Evolutionary conservation across 2,888 invertebrate species (phyloP), one percentile per base, ranked within the genome.

Genomic region (Aphidius colemani): DNA sequence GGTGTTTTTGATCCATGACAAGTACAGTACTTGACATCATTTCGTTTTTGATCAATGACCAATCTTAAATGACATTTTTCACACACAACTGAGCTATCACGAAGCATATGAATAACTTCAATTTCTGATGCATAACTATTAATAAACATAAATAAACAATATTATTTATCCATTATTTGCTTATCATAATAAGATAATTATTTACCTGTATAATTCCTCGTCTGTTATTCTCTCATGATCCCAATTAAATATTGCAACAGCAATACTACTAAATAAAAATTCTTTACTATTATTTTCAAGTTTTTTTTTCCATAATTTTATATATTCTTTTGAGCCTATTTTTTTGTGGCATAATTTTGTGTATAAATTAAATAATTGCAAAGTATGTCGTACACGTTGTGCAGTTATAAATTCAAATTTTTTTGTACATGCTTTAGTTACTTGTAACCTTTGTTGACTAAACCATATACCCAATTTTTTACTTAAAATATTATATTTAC

Each of bases 331-430:
- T 2, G 89, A 77, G 3, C 87, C 87, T 13, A 84, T 81, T 61
- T 88, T 87, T 61, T n/a, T n/a, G n/a, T 88, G 88, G 86, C 89
- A 89, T 67, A 89, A 84, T 67, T 84, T 85, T 8, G 86, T 85
- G 72, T 89, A 90, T 59, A 89, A 82, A 61, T 84, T 85, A 70
- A 88, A 84, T 77, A 89, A 84, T 74, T 89, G 89, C 67, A 89
- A 86, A n/a, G 86, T 84, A 55, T 89, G 84, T 61, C 88, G 82
- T 1, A 89, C 80, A 45, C 88, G 84, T 72, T 89, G 88, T 1
- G 88, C 89, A 51, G 81, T 72, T 7, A 80, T 74, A 43, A 78
- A 80, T 64, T 81, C 78, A 48, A 79, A 79, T 65, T 82, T 81
- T 51, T 67, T 73, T 4, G 74, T 72, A 59, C 78, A 81, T 7